phyloP scores from a whole-genome alignment of 2,113 vertebrate genomes.

The Oryzias curvinotus region DNA sequence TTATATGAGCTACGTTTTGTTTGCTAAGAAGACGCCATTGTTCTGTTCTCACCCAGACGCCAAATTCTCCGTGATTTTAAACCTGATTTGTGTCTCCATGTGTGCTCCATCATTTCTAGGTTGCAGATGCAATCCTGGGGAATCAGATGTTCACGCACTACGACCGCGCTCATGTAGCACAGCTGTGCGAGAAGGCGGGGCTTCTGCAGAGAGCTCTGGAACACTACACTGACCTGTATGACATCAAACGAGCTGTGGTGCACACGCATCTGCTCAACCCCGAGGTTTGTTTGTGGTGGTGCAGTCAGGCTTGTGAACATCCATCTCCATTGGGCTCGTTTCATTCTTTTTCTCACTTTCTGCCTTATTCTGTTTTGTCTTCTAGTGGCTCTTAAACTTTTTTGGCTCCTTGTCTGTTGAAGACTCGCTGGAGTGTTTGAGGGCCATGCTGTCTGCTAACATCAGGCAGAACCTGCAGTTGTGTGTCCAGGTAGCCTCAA shows the following conservation, averaged over 20 bases:
- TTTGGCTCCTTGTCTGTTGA: conserved; percentile 90
- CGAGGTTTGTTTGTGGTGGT: conserved; percentile 42
- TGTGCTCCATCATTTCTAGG: conserved; percentile 68
- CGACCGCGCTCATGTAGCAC: conserved; percentile 87
- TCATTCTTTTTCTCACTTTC: not conserved
- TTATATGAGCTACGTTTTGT: not conserved
- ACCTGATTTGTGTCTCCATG: conserved; percentile 10
- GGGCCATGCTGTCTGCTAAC: conserved; percentile 88
- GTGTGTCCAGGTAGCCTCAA: conserved; percentile 90
- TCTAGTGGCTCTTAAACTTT: conserved; percentile 90
- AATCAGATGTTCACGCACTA: conserved; percentile 97
- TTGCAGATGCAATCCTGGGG: conserved; percentile 91
- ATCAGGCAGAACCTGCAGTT: conserved; percentile 91
- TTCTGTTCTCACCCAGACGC: not conserved
- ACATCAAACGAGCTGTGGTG: conserved; percentile 90
- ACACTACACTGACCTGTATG: conserved; percentile 88
- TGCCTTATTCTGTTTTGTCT: not conserved
- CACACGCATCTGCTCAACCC: conserved; percentile 92
- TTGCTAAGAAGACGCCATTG: not conserved
- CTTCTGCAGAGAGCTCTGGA: conserved; percentile 89
- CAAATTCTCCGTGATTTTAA: not conserved
- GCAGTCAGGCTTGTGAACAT: conserved; percentile 8
- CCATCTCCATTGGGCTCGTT: not conserved
- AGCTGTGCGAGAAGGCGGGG: conserved; percentile 92
- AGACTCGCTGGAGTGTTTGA: conserved; percentile 89